Evolutionary conservation across 37 sponge, comb jelly and placozoan species (phyloP).

Genomic region (Chondrilla cf. caribensis): DNA sequence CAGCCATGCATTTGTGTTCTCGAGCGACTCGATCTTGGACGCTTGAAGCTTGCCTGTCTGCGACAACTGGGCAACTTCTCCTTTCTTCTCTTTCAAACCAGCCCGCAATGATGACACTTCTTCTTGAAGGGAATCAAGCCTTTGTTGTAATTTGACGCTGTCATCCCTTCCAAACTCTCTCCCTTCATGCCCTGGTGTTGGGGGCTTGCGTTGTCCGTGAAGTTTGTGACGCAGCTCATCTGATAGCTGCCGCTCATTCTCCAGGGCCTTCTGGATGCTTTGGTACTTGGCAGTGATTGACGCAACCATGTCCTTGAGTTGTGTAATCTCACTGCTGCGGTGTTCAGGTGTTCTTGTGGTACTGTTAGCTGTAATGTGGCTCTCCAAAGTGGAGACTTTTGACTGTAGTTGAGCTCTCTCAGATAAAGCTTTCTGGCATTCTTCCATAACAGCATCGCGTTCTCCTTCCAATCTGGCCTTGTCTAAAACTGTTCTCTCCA

Average conservation of each 20-base stretch:
- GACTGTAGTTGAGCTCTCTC: conserved; percentile 52
- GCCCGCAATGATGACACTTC: not conserved
- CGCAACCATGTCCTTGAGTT: conserved; percentile 20
- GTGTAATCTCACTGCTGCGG: conserved; percentile 11
- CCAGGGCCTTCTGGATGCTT: conserved; percentile 20
- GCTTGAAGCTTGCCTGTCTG: conserved; percentile 23
- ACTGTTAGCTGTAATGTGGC: conserved; percentile 7
- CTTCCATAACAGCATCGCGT: conserved; percentile 54
- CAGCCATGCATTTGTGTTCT: conserved; percentile 63
- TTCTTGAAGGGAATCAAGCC: conserved; percentile 22
- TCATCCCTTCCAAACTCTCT: conserved; percentile 13
- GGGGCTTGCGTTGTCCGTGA: not conserved
- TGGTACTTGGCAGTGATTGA: conserved; percentile 23
- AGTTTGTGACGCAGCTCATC: conserved; percentile 24
- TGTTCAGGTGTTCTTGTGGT: not conserved
- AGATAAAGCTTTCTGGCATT: conserved; percentile 46
- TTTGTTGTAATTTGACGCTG: not conserved
- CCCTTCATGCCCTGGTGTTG: not conserved
- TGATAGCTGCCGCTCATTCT: conserved; percentile 17
- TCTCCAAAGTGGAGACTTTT: conserved; percentile 45
- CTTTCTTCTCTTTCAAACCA: conserved; percentile 32
- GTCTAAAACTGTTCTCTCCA: conserved; percentile 5
- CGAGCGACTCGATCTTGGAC: conserved; percentile 38
- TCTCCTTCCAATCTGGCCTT: conserved; percentile 61
- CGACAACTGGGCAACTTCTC: conserved; percentile 3